Evolutionary conservation across 2,888 invertebrate species (phyloP).

Genomic region (Stenotaenia linearis): DNA sequence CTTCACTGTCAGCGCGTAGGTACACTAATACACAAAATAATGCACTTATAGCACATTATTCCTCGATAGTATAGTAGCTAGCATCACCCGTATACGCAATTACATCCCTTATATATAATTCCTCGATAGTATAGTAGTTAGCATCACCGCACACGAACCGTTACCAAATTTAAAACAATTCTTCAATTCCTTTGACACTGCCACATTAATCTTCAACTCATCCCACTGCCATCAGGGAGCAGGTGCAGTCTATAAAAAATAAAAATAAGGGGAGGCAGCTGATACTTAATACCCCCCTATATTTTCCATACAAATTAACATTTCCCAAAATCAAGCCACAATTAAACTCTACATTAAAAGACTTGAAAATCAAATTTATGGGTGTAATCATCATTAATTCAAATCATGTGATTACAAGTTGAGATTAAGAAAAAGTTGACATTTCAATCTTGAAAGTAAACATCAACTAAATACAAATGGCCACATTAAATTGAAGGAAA

Average conservation of each 20-base stretch:
- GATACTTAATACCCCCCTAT: not conserved
- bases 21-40: too few species aligned
- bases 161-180: not conserved
- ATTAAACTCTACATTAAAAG: not conserved
- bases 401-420: not conserved
- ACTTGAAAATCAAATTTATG: not conserved
- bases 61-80: too few species aligned
- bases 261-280: not conserved
- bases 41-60: too few species aligned
- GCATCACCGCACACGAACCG: too few species aligned
- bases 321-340: not conserved
- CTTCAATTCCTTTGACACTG: not conserved
- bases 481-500: not conserved
- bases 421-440: not conserved
- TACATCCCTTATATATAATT: too few species aligned
- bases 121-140: too few species aligned
- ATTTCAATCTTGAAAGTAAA: not conserved
- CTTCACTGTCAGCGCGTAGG: too few species aligned
- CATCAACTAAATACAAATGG: not conserved
- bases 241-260: not conserved
- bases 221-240: not conserved
- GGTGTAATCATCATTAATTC: not conserved
- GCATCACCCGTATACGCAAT: too few species aligned
- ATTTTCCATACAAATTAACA: not conserved
- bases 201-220: not conserved